phyloP scores from a whole-genome alignment of 2,797 vertebrate species.

The Pantherophis vulpinus region DNA sequence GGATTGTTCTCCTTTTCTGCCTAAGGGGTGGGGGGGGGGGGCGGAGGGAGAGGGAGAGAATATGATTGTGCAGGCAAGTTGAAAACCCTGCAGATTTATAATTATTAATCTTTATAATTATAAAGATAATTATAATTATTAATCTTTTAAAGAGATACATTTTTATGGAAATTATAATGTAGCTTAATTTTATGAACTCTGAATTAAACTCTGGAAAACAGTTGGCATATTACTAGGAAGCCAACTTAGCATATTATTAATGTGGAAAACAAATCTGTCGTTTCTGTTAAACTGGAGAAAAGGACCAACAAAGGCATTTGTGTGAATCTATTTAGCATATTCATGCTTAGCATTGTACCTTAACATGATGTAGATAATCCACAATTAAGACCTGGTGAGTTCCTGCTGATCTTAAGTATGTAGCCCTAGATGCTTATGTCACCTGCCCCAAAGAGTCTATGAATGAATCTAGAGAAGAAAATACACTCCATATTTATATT shows the following conservation, averaged over 20 bases:
- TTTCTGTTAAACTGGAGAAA: background rate
- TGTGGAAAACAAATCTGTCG: background rate
- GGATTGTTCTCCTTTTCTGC: background rate
- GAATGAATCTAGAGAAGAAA: background rate
- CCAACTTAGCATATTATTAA: background rate
- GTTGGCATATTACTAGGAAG: background rate
- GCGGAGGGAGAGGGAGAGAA: background rate
- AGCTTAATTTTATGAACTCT: background rate
- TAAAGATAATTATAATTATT: background rate
- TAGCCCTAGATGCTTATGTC: background rate
- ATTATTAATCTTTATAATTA: background rate
- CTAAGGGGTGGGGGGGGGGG: background rate
- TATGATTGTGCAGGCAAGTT: background rate
- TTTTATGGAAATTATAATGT: background rate
- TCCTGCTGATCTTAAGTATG: background rate
- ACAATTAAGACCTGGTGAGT: background rate
- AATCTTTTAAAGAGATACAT: background rate
- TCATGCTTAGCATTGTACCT: background rate
- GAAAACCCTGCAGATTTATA: background rate
- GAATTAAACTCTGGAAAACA: background rate
- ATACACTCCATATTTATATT: background rate
- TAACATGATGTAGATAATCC: background rate
- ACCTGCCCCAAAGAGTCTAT: background rate
- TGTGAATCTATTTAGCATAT: background rate
- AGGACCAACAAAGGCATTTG: background rate